These are phyloP conservation scores for Torymus tubicola DNA, from an alignment of 2,888 invertebrate genomes.

Conservation along the genomic window DNA sequence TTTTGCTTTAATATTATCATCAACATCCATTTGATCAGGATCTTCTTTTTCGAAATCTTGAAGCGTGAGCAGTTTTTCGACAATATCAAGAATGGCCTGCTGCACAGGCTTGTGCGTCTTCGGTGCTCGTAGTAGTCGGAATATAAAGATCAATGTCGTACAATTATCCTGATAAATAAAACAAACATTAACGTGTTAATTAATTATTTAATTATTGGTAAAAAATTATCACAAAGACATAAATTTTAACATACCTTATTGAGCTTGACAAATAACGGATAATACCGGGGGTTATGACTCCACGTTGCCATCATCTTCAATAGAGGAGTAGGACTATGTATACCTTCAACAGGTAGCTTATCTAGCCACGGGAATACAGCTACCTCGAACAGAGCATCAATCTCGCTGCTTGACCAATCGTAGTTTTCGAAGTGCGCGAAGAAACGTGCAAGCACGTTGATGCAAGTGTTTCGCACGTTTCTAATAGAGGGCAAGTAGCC, in stretches of 20 bases:
- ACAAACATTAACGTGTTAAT: neutral
- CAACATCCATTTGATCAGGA: conserved; percentile 71
- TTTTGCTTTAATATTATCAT: conserved; percentile 63
- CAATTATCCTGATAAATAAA: conserved; percentile 24
- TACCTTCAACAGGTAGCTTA: conserved; percentile 87
- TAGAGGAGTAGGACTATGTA: conserved; percentile 89
- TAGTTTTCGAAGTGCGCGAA: conserved; percentile 89
- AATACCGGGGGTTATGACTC: conserved; percentile 89
- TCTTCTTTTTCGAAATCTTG: conserved; percentile 80
- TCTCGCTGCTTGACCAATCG: conserved; percentile 83
- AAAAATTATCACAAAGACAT: neutral
- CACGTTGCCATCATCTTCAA: conserved; percentile 88
- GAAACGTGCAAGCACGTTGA: conserved; percentile 83
- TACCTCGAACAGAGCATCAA: conserved; percentile 86
- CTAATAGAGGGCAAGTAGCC: conserved; percentile 82
- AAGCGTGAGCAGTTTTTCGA: conserved; percentile 85
- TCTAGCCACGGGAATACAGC: conserved; percentile 89
- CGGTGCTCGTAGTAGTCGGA: conserved; percentile 84
- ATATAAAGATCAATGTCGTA: conserved; percentile 83
- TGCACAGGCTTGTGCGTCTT: conserved; percentile 83
- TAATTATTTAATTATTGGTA: too few relatives aligned
- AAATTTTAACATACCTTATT: conserved; percentile 40
- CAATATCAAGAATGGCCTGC: conserved; percentile 84
- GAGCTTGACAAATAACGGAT: conserved; percentile 82
- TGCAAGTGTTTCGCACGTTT: conserved; percentile 81